Evolutionary conservation across 2,888 invertebrate genomes (phyloP), one percentile per base, ranked within the genome.

Genomic region (Pollenia griseotomentosa): DNA sequence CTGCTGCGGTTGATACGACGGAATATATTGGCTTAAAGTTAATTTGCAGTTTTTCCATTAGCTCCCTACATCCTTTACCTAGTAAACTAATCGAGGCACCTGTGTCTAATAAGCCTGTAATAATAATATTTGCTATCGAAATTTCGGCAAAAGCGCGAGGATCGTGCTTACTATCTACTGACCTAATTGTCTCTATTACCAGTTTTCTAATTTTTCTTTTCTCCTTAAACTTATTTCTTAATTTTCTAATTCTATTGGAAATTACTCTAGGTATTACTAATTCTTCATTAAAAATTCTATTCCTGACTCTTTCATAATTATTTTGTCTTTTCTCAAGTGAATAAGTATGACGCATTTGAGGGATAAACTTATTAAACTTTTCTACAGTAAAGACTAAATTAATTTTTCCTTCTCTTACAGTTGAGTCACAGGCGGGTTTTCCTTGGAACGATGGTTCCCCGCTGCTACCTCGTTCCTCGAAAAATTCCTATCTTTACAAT

Each of bases 61-160:
- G 5, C 19, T 84, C 84, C 1, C 66, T 57, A 9, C 83, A 84
- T 1, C 46, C 46, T 19, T 66, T 71, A 0, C 84, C 79, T n/a
- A 74, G 16, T 9, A 84, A n/a, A 14, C 71, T 59, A 9, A 79
- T 10, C 0, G 78, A 55, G 0, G 78, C 74, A 10, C 68, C 74
- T 1, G 74, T 68, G 12, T 85, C 81, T 57, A 81, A 33, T n/a
- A 81, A 19, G 0, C 65, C 81, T 16, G 3, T 63, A 9, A 73
- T 11, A 10, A 5, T 46, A 6, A 46, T 1, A 5, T 48, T 44
- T 0, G 48, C 68, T 12, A 74, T 19, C 1, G 7, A 4, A 12
- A 79, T 57, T 16, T 68, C 16, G 0, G 48, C 78, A 59, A 48
- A 79, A 2, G 68, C 57, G 1, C 78, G n/a, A 4, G 44, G 44